These are phyloP conservation scores for Netelia fuscicornis DNA, from an alignment of 2,888 invertebrate species.

Conservation along the genomic window DNA sequence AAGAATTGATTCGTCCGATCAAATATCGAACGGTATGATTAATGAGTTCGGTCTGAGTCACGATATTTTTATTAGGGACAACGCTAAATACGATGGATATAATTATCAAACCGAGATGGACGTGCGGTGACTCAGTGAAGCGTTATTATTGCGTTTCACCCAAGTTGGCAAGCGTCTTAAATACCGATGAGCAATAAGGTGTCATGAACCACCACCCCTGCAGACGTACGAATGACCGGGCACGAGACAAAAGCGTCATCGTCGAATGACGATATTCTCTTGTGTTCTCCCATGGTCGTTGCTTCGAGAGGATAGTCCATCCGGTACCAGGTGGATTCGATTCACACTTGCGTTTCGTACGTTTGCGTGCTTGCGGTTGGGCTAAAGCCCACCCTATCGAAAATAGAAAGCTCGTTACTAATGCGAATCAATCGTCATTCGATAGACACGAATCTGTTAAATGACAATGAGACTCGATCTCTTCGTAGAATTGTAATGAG, in stretches of 20 bases:
- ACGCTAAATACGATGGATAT: background rate
- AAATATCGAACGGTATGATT: background rate
- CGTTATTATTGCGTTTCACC: constrained; percentile 36
- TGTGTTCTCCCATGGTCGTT: constrained; percentile 20
- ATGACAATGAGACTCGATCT: background rate
- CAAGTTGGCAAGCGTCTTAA: constrained; percentile 60
- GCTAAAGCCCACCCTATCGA: constrained; percentile 24
- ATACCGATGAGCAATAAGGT: constrained; percentile 60
- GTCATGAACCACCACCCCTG: constrained; percentile 49
- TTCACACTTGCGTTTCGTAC: background rate
- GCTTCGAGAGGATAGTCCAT: constrained; percentile 15
- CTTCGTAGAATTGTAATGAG: no score
- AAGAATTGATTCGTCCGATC: background rate
- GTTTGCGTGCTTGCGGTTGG: background rate
- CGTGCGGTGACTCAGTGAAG: constrained; percentile 53
- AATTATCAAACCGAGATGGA: constrained; percentile 38
- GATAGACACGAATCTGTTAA: background rate
- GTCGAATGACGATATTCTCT: constrained; percentile 64
- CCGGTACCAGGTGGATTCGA: constrained; percentile 5
- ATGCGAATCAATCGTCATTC: constrained; percentile 58
- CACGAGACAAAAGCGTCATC: constrained; percentile 53
- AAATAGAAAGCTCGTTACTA: constrained; percentile 63
- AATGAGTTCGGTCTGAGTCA: constrained; percentile 36
- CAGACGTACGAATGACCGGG: constrained; percentile 42
- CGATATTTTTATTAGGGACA: constrained; percentile 23